These are phyloP conservation scores for Tachysurus fulvidraco DNA, from an alignment of 2,113 vertebrate genomes.

Conservation along the genomic window DNA sequence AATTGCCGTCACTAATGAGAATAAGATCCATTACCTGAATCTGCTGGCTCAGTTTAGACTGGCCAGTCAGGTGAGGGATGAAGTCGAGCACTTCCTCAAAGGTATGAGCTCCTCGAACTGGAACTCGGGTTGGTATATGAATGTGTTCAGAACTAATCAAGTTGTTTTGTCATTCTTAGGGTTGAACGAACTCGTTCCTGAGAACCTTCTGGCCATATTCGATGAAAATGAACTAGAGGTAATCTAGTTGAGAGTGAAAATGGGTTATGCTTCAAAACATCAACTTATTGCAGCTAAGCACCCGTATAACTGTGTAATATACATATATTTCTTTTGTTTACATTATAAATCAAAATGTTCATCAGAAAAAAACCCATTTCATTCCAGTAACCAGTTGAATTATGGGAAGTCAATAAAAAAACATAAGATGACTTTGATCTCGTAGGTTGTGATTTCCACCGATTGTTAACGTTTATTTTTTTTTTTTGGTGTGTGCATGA, in stretches of 20 bases:
- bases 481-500: background rate
- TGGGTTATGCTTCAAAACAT: no score
- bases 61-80: constrained; percentile 93
- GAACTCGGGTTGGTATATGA: background rate
- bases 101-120: constrained; percentile 70
- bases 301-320: background rate
- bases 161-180: constrained; percentile 74
- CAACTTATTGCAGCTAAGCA: background rate
- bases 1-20: constrained; percentile 90
- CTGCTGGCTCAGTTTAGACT: constrained; percentile 92
- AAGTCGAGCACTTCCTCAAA: constrained; percentile 98
- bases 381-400: background rate
- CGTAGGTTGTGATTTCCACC: background rate
- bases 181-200: constrained; percentile 94
- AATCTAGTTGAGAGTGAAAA: no score
- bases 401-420: background rate
- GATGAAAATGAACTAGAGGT: constrained; percentile 99
- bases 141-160: background rate
- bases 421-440: background rate
- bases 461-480: background rate
- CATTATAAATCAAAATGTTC: background rate
- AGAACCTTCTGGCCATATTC: constrained; percentile 98
- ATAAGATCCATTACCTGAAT: constrained; percentile 97
- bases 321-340: background rate
- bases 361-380: background rate